Percentiles rank a stretch among this genome's conserved stretches.
Evolutionary conservation across 2,797 vertebrate genomes (phyloP).

Genomic region (Centropyge bicolor): DNA sequence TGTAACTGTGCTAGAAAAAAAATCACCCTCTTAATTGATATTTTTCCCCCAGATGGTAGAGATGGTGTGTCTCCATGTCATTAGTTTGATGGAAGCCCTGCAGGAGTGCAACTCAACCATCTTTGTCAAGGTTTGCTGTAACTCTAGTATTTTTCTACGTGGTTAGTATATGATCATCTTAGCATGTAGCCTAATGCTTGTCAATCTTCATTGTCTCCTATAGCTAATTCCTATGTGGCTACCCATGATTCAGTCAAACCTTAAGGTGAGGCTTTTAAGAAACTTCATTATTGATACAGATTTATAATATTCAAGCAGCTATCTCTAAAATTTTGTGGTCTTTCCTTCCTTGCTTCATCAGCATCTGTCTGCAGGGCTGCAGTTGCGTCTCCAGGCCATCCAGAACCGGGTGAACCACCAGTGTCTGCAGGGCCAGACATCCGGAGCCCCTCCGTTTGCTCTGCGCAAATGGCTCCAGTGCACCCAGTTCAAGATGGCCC

Average conservation of each 20-base stretch:
- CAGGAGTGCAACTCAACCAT: slow-evolving; percentile 99
- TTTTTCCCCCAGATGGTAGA: slow-evolving; percentile 92
- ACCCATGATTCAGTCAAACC: slow-evolving; percentile 98
- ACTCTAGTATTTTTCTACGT: background rate
- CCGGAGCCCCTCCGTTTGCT: slow-evolving; percentile 88
- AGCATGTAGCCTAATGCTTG: background rate
- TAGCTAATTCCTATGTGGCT: slow-evolving; percentile 99
- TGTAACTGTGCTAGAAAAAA: background rate
- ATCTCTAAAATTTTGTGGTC: background rate
- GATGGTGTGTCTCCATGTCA: slow-evolving; percentile 99
- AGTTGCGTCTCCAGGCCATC: slow-evolving; percentile 97
- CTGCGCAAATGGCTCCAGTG: slow-evolving; percentile 98
- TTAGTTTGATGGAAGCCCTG: slow-evolving; percentile 98
- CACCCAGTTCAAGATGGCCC: slow-evolving; percentile 99
- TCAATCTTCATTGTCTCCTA: slow-evolving; percentile 41
- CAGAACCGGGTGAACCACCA: slow-evolving; percentile 98
- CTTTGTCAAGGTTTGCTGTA: slow-evolving; percentile 94
- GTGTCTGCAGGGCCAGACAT: slow-evolving; percentile 90
- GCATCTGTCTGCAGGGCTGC: slow-evolving; percentile 97
- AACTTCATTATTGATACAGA: slow-evolving; percentile 8
- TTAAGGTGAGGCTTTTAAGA: slow-evolving; percentile 89
- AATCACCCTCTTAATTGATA: slow-evolving; percentile 1
- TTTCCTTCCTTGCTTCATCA: slow-evolving; percentile 59
- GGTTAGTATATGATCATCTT: background rate
- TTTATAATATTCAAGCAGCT: background rate